Base-by-base conservation (phyloP, 2,113 vertebrate genomes). In the Puma concolor region DNA sequence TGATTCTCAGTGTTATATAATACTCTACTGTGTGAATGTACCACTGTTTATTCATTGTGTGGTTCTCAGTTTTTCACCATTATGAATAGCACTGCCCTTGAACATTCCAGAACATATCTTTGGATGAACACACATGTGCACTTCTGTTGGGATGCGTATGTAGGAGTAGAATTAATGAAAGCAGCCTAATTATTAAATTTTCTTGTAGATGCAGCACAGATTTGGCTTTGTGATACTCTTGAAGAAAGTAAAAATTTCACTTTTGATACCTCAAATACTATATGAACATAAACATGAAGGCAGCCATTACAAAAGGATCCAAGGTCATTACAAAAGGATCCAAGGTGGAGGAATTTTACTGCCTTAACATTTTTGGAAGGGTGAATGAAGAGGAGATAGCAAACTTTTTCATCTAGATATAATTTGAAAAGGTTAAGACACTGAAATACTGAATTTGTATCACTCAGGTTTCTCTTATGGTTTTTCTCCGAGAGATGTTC, bases 391-490 rank as follows among this genome's bases (percentile, higher is more conserved):
- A 81, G 36, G 13, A 91, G 90, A 93, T 27, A 82, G 33, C 82
- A 89, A 95, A 52, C 50, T 74, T n/a, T 81, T 85, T 77, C 31
- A 86, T 83, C 33, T 86, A 33, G 57, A 66, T 72, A 66, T n/a
- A 92, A 15, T 77, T 93, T 95, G 64, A 84, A 93, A 92, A 25
- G 54, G 21, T 83, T 93, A 91, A 88, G 27, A 41, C 64, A 15
- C 10, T 81, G 82, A 96, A 94, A 91, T 84, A 9, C 90, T 44
- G 82, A 91, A 91, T 93, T 88, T 93, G 14, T 57, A 44, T 81
- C 33, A 15, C 48, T 88, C 36, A 23, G 17, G 7, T 87, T 92
- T 90, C 29, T 79, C 23, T 83, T 64, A 54, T 3, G 21, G 23
- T 83, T 74, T 79, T 89, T 79, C 74, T 88, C 81, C 15, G 50